phyloP scores from a whole-genome alignment of 1,140 invertebrate species.

The Cataglyphis hispanica region DNA sequence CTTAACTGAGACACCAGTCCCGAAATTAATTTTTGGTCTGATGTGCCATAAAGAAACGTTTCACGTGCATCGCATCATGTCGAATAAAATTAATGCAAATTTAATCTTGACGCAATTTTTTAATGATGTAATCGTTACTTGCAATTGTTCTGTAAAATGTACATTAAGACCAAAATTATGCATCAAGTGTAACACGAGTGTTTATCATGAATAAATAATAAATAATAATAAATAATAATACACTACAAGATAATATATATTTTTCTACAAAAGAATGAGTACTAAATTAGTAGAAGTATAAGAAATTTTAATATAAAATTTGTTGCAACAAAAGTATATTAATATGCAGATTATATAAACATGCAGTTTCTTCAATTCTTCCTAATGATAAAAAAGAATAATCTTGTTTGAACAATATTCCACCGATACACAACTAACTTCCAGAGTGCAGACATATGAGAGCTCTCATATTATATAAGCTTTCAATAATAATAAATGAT shows the following conservation, averaged over 20 bases:
- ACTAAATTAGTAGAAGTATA: neutral
- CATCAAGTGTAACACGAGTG: neutral
- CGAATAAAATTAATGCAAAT: neutral
- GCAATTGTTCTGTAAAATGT: neutral
- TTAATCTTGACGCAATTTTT: constrained; percentile 1
- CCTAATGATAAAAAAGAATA: constrained; percentile 28
- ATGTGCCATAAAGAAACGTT: constrained; percentile 34
- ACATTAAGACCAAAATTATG: neutral
- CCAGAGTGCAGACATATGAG: too few relatives aligned
- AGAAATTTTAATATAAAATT: neutral
- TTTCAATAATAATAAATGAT: neutral
- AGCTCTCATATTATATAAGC: neutral
- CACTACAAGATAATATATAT: too few relatives aligned
- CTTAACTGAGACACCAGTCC: constrained; percentile 26
- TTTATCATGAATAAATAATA: constrained; percentile 3
- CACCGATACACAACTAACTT: neutral
- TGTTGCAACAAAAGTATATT: constrained; percentile 2
- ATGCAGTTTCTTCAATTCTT: constrained; percentile 18
- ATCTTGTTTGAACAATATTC: neutral
- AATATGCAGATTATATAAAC: constrained; percentile 24
- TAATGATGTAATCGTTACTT: neutral
- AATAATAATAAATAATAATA: neutral
- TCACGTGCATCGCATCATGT: constrained; percentile 23
- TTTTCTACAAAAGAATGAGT: neutral
- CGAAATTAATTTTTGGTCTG: constrained; percentile 38